Percentiles rank a stretch among this genome's conserved stretches.
Conservation (phyloP, 1,140 invertebrate species). For the Ectropis grisescens region DNA sequence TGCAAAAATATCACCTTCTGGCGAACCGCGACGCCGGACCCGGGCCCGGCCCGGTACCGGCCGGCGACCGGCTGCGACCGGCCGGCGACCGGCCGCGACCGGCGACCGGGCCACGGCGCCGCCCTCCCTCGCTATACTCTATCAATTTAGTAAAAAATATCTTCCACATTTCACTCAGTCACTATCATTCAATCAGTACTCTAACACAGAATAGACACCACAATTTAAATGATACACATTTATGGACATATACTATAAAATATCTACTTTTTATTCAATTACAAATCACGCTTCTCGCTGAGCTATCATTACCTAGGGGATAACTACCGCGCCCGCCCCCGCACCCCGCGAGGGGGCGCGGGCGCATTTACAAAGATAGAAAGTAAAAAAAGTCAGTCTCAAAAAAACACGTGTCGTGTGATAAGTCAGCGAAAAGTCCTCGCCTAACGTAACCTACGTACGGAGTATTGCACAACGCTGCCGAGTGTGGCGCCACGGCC, state of each 20-base stretch:
- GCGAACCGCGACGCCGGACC: no score
- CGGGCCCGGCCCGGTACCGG: conserved; percentile 18
- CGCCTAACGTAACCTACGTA: conserved; percentile 42
- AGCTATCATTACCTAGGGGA: conserved; percentile 41
- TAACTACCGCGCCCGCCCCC: no score
- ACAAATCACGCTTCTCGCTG: conserved; percentile 40
- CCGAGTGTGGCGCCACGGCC: conserved; percentile 21
- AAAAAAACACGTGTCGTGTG: conserved; percentile 11
- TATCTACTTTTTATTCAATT: conserved; percentile 47
- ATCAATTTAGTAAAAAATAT: conserved; percentile 62
- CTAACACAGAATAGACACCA: conserved; percentile 67
- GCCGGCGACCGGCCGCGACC: no score
- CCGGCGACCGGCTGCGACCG: no score
- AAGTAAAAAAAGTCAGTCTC: conserved; percentile 32
- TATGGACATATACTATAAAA: conserved; percentile 60
- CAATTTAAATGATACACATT: conserved; percentile 66
- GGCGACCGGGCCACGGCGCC: conserved; percentile 15
- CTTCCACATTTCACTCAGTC: conserved; percentile 51
- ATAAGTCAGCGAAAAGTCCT: conserved; percentile 53
- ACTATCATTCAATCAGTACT: conserved; percentile 57
- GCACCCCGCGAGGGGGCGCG: no score
- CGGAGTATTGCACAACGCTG: conserved; percentile 64
- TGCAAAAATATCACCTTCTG: conserved; percentile 76
- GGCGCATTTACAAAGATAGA: no score
- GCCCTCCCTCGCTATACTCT: conserved; percentile 26